Base-by-base conservation (phyloP, 2,797 vertebrate species). In the Protonibea diacanthus region DNA sequence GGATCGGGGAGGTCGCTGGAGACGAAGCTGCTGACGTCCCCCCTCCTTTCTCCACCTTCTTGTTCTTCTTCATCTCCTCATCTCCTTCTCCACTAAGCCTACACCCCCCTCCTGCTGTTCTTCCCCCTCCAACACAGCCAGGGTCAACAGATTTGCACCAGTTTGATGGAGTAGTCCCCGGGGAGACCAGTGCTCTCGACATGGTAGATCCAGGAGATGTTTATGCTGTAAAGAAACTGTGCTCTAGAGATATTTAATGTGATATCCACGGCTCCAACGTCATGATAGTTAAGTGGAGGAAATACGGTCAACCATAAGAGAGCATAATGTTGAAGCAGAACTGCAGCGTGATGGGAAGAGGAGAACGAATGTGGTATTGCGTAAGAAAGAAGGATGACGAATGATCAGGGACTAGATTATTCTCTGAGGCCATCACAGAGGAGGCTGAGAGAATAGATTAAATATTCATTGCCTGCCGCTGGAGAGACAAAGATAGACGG, bases 401-500 rank as follows among this genome's bases (percentile, higher is more conserved):
- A 88, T 47, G 83, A 91, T 83, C 68, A 1, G 75, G 81, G 83
- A 86, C 76, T 60, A 86, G 82, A 92, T 92, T 80, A 92, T 89
- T 91, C 90, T 90, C 87, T 71, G 77, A 88, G 81, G 90, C 87
- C 90, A 76, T 90, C 86, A 51, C 51, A 49, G 77, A 89, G 40
- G 70, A 88, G 83, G 74, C 85, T 80, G 77, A 88, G 82, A 84
- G 88, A 82, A 92, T 52, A 79, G 81, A 91, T 92, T 74, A 91
- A 94, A 92, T 90, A 93, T 93, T 91, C 86, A 92, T 90, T 20
- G 80, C 33, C 27, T 63, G 84, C 87, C 63, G 68, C 86, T 81
- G 76, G 71, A 90, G 83, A 88, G 85, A 82, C 87, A 83, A 79
- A 92, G 84, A 84, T 74, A 82, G 82, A 89, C 29, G 10, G 53